Evolutionary conservation across 2,888 invertebrate genomes (phyloP).

Genomic region (Anarsia innoxiella): DNA sequence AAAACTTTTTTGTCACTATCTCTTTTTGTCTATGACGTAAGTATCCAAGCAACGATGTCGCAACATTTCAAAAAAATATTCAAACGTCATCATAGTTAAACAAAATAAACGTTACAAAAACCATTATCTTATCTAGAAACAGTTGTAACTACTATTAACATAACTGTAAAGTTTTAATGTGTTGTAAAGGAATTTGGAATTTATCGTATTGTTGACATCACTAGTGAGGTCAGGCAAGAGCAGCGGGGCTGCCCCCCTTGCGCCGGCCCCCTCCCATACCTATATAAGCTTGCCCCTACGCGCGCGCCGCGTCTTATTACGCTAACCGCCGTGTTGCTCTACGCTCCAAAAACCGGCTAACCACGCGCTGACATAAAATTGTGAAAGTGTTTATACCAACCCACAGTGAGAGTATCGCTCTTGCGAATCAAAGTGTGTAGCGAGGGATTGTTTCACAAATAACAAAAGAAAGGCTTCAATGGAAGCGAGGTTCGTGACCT

Average conservation of each 20-base stretch:
- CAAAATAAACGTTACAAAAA: too few species aligned
- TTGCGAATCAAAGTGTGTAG: slow-evolving; percentile 38
- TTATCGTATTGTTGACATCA: too few species aligned
- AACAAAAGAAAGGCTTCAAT: slow-evolving; percentile 65
- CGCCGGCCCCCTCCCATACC: slow-evolving; percentile 29
- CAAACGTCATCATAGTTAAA: too few species aligned
- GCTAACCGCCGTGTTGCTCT: slow-evolving; percentile 49
- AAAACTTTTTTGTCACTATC: too few species aligned
- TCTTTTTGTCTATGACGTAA: too few species aligned
- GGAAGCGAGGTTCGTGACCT: slow-evolving; percentile 75
- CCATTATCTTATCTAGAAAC: too few species aligned
- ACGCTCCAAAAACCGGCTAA: slow-evolving; percentile 34
- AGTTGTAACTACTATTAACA: too few species aligned
- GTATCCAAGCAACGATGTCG: too few species aligned
- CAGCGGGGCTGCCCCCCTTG: slow-evolving; percentile 31
- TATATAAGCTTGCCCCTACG: slow-evolving; percentile 49
- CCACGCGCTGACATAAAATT: slow-evolving; percentile 58
- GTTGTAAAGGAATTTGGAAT: too few species aligned
- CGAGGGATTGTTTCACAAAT: slow-evolving; percentile 51
- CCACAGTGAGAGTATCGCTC: slow-evolving; percentile 58
- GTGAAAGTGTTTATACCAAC: slow-evolving; percentile 66
- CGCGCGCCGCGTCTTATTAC: slow-evolving; percentile 69
- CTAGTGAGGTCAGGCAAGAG: slow-evolving; percentile 50
- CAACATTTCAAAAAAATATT: too few species aligned
- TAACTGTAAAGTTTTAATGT: too few species aligned